Evolutionary conservation across 2,888 invertebrate species (phyloP), one percentile per base, ranked within the genome.

Genomic region (Polydrusus tereticollis): DNA sequence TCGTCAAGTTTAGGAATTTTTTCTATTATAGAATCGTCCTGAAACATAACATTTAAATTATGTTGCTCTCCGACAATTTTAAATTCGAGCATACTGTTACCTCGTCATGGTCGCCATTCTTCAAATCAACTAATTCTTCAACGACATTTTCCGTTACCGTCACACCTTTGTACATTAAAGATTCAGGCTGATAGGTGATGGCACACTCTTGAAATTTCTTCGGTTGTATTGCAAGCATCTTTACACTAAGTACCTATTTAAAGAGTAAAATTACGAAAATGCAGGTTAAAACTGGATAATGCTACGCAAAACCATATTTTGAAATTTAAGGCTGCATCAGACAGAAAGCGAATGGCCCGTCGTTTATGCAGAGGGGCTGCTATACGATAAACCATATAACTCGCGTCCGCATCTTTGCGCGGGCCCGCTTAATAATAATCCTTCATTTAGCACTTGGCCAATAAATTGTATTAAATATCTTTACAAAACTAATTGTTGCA

Each of bases 221-320:
- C 26, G 95, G 94, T 82, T 96, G 95, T 73, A 96, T 93, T 74
- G 95, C 89, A 85, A 93, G 93, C 88, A 96, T 88, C 69, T 88
- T 86, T 29, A 91, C 86, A 4, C 16, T 70, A n/a, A 62, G 57
- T 1, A 75, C 67, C 75, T 74, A 14, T 2, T 21, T 14, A 41
- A 43, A 62, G 14, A 36, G 1, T 4, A 18, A 43, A n/a, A 18
- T 38, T 29, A 2, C 7, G 2, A 1, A 58, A 2, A 2, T 58
- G 33, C 14, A 20, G 14, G 1, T 7, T 20, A 23, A 2, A 33
- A n/a, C n/a, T n/a, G n/a, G n/a, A n/a, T n/a, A n/a, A n/a, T n/a
- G n/a, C n/a, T n/a, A n/a, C n/a, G n/a, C n/a, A n/a, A n/a, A n/a
- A n/a, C n/a, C n/a, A n/a, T n/a, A n/a, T n/a, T n/a, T n/a, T n/a